A percentile compares a stretch with the other conserved stretches of the same genome.
phyloP scores from a whole-genome alignment of 2,113 vertebrate species.

The Marmota monax region DNA sequence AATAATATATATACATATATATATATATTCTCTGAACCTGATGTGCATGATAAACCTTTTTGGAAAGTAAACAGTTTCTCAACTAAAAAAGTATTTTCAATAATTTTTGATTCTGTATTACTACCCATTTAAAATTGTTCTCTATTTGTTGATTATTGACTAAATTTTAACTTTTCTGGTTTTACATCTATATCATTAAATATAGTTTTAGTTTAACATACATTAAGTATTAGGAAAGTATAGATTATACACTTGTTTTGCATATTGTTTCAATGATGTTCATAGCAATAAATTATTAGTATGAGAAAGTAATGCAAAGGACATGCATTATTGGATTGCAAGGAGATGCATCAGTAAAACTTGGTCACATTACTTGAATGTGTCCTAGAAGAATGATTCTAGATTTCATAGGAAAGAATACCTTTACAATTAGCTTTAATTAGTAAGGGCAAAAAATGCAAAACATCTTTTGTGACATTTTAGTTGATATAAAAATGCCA shows the following conservation, averaged over 20 bases:
- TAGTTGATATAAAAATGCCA: slow-evolving; percentile 81
- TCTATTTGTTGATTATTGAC: slow-evolving; percentile 80
- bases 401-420: slow-evolving; percentile 83
- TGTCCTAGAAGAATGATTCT: slow-evolving; percentile 83
- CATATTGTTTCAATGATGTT: slow-evolving; percentile 85
- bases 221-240: slow-evolving; percentile 77
- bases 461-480: slow-evolving; percentile 81
- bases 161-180: slow-evolving; percentile 81
- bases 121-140: slow-evolving; percentile 79
- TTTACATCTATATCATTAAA: slow-evolving; percentile 80
- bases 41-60: slow-evolving; percentile 83
- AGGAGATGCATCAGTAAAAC: slow-evolving; percentile 85
- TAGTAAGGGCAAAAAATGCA: slow-evolving; percentile 83
- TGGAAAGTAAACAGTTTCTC: slow-evolving; percentile 86
- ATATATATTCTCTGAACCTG: slow-evolving; percentile 72
- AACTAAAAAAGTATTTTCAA: slow-evolving; percentile 85
- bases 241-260: slow-evolving; percentile 80
- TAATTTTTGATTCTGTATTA: slow-evolving; percentile 84
- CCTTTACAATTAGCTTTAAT: slow-evolving; percentile 88
- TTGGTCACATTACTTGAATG: slow-evolving; percentile 81
- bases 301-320: slow-evolving; percentile 82
- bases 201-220: slow-evolving; percentile 84
- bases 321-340: slow-evolving; percentile 81
- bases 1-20: background rate
- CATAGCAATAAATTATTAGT: slow-evolving; percentile 88